Evolutionary conservation across 1,140 invertebrate genomes (phyloP).

Genomic region (Apis laboriosa): DNA sequence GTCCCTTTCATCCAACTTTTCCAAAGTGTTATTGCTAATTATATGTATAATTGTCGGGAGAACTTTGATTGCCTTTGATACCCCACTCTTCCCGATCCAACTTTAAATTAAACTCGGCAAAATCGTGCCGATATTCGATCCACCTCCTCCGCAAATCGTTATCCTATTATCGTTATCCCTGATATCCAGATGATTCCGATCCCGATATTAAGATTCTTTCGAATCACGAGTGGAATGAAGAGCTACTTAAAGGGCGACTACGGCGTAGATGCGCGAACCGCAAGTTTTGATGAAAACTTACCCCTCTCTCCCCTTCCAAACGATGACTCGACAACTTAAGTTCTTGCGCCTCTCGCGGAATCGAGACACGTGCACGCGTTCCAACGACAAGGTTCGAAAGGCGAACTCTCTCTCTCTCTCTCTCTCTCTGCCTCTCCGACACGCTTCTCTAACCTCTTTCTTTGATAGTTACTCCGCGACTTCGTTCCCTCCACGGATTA

Average conservation of each 20-base stretch:
- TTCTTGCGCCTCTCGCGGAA: not conserved
- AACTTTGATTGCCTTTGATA: not conserved
- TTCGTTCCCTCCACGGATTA: not conserved
- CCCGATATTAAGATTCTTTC: not conserved
- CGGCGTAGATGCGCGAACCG: conserved; percentile 29
- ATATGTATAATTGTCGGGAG: not conserved
- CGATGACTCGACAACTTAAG: conserved; percentile 16
- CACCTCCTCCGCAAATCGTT: too few relatives aligned
- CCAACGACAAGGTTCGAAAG: conserved; percentile 15
- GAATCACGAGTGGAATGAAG: not conserved
- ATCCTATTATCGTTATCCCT: too few relatives aligned
- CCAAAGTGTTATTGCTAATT: not conserved
- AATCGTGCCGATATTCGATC: not conserved
- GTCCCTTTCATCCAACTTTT: not conserved
- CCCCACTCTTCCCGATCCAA: not conserved
- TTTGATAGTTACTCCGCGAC: not conserved
- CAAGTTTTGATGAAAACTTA: conserved; percentile 69
- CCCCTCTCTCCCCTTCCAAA: conserved; percentile 26
- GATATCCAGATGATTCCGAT: too few relatives aligned
- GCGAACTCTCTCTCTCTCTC: not conserved
- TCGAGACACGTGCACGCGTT: conserved; percentile 11
- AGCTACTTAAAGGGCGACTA: not conserved
- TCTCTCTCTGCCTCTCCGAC: not conserved
- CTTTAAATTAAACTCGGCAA: not conserved
- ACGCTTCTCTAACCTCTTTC: conserved; percentile 6